Percentiles rank a stretch among this genome's conserved stretches.
phyloP scores from a whole-genome alignment of 2,888 invertebrate genomes.

The Zygaena filipendulae region DNA sequence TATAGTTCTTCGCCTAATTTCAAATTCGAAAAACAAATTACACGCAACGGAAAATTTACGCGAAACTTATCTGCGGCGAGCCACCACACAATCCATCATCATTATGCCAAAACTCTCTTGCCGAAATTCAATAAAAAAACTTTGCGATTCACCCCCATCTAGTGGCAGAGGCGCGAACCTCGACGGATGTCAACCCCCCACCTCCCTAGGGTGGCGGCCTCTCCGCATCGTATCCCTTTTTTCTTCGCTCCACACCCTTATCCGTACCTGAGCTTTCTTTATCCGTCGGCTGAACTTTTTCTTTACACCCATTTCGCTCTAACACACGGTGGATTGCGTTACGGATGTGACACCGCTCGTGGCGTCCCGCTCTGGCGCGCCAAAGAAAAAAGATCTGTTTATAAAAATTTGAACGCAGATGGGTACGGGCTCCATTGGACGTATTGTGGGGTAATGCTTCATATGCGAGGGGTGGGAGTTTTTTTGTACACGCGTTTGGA shows the following conservation, averaged over 20 bases:
- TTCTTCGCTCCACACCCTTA: constrained; percentile 66
- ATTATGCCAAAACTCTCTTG: constrained; percentile 58
- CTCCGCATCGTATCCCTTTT: constrained; percentile 63
- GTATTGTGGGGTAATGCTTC: constrained; percentile 60
- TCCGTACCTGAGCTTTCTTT: constrained; percentile 68
- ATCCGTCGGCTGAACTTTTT: constrained; percentile 60
- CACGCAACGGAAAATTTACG: constrained; percentile 40
- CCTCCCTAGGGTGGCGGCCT: constrained; percentile 37
- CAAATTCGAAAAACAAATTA: constrained; percentile 54
- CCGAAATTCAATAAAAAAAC: constrained; percentile 64
- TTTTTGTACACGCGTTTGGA: constrained; percentile 49
- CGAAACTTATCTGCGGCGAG: constrained; percentile 58
- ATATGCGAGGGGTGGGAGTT: constrained; percentile 58
- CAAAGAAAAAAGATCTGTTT: constrained; percentile 65
- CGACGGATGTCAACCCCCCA: constrained; percentile 28
- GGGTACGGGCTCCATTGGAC: constrained; percentile 50
- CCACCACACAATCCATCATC: constrained; percentile 65
- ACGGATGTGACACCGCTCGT: constrained; percentile 22
- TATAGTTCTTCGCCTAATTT: constrained; percentile 49
- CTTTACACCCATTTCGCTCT: constrained; percentile 45
- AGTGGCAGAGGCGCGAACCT: constrained; percentile 47
- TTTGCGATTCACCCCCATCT: constrained; percentile 55
- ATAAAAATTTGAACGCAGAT: constrained; percentile 52
- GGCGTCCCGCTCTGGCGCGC: constrained; percentile 36
- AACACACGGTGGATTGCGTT: constrained; percentile 15